Evolutionary conservation across 92 coral and sea anemone genomes (phyloP).

Genomic region (Phenganax subtilis): DNA sequence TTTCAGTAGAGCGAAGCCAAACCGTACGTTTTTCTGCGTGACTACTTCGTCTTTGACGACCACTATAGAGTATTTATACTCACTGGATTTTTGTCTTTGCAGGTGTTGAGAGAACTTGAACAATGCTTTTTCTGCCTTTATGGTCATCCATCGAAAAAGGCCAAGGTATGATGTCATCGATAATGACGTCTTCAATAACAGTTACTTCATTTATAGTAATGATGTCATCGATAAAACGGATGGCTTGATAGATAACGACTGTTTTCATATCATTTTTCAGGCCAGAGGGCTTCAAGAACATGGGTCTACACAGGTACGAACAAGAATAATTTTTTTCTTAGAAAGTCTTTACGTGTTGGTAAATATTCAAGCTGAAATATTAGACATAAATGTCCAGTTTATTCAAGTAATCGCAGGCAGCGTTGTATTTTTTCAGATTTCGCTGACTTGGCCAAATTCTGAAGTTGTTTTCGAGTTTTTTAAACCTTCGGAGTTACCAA

Average conservation of each 20-base stretch:
- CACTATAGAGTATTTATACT: not conserved
- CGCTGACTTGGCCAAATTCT: conserved; percentile 84
- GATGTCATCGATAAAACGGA: not conserved
- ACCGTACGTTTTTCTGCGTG: not conserved
- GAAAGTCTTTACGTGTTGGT: not conserved
- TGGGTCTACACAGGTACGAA: conserved; percentile 78
- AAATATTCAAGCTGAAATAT: not conserved
- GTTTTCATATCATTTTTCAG: conserved; percentile 16
- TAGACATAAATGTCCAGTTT: no score
- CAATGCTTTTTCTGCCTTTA: conserved; percentile 92
- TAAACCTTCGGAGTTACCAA: conserved; percentile 82
- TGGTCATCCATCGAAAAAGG: conserved; percentile 97
- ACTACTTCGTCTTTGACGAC: not conserved
- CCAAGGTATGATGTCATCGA: conserved; percentile 56
- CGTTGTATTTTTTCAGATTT: conserved; percentile 50
- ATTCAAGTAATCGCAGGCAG: no score
- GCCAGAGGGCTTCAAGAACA: conserved; percentile 93
- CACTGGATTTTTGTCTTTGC: conserved; percentile 10
- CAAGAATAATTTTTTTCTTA: not conserved
- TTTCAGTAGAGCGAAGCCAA: conserved; percentile 19
- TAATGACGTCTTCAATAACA: not conserved
- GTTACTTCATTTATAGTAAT: not conserved
- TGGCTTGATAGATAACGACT: not conserved
- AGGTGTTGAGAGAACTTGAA: conserved; percentile 83
- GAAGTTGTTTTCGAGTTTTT: conserved; percentile 90